These are phyloP conservation scores for Amphipoea lucens DNA, from an alignment of 2,888 invertebrate genomes.

Conservation along the genomic window DNA sequence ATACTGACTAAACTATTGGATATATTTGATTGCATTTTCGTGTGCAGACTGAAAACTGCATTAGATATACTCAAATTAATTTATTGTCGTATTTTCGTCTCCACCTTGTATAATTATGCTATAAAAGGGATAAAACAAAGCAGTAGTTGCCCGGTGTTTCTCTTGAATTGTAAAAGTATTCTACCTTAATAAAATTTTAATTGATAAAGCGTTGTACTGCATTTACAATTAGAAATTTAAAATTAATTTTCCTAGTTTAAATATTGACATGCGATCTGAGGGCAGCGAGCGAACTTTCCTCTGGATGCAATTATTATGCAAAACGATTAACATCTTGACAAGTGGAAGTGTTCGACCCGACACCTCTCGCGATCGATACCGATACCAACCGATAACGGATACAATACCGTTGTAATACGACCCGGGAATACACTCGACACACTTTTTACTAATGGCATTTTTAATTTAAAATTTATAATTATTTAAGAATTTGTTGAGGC, in stretches of 20 bases:
- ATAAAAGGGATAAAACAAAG: neutral
- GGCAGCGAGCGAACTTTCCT: slow-evolving; percentile 64
- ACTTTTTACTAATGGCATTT: slow-evolving; percentile 26
- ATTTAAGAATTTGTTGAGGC: neutral
- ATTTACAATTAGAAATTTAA: slow-evolving; percentile 7
- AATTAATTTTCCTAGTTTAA: slow-evolving; percentile 34
- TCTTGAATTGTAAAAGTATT: neutral
- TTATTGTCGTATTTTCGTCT: neutral
- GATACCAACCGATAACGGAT: slow-evolving; percentile 63
- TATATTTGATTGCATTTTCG: neutral
- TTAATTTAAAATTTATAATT: slow-evolving; percentile 21
- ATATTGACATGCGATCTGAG: slow-evolving; percentile 66
- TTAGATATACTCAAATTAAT: neutral
- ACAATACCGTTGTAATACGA: slow-evolving; percentile 67
- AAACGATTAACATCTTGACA: slow-evolving; percentile 86
- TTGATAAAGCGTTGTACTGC: neutral
- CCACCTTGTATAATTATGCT: neutral
- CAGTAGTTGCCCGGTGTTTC: neutral
- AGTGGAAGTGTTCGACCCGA: slow-evolving; percentile 74
- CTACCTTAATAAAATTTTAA: neutral
- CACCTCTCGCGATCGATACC: slow-evolving; percentile 75
- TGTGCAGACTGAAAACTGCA: neutral
- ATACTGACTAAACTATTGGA: too few relatives aligned
- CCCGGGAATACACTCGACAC: slow-evolving; percentile 28
- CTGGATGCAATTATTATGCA: slow-evolving; percentile 85